phyloP scores from a whole-genome alignment of 2,888 invertebrate genomes.

The Pseudococcus jackbeardsleyi region DNA sequence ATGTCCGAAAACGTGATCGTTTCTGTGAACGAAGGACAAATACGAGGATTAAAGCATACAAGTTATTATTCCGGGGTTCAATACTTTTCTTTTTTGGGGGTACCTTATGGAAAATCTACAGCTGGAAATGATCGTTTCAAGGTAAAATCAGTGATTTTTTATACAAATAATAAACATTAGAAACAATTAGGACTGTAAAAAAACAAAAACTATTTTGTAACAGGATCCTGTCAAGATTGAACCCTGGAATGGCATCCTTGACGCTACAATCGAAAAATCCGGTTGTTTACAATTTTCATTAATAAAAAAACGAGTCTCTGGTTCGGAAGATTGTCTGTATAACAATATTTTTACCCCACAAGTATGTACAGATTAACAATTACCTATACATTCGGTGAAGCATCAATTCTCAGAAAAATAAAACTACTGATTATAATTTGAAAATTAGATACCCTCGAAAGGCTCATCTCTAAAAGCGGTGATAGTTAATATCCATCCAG shows the following conservation, averaged over 20 bases:
- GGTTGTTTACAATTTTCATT: constrained; percentile 54
- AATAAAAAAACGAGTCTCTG: neutral
- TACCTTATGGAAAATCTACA: constrained; percentile 51
- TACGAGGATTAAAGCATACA: neutral
- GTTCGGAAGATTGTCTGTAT: constrained; percentile 52
- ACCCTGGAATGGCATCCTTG: constrained; percentile 19
- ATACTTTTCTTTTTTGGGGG: constrained; percentile 38
- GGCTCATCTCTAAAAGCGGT: constrained; percentile 1
- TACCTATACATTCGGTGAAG: neutral
- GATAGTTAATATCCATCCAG: constrained; percentile 20
- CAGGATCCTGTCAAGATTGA: neutral
- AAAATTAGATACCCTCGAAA: constrained; percentile 12
- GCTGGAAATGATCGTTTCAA: constrained; percentile 49
- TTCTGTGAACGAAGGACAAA: constrained; percentile 30
- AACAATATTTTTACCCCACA: constrained; percentile 33
- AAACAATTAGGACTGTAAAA: neutral
- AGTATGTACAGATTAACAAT: neutral
- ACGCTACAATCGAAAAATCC: constrained; percentile 30
- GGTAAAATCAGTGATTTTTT: neutral
- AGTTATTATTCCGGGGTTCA: neutral
- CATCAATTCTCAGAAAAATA: neutral
- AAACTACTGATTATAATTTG: neutral
- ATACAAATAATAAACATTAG: neutral
- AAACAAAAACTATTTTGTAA: neutral
- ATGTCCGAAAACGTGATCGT: neutral